Evolutionary conservation across 1,140 invertebrate genomes (phyloP).

Genomic region (Ctenoplectra terminalis): DNA sequence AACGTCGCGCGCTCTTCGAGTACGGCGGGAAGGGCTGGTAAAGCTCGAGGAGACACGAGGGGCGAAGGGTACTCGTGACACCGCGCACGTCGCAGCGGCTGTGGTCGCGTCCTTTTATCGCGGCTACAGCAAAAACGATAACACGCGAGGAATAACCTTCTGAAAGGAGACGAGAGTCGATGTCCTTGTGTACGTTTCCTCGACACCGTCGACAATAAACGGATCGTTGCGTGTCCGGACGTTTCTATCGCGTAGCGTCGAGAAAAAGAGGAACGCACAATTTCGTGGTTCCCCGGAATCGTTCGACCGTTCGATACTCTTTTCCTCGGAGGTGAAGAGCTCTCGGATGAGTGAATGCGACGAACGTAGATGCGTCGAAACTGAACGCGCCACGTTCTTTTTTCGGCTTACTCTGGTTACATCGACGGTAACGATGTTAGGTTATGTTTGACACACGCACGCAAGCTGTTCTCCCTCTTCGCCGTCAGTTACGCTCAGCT

Average conservation of each 20-base stretch:
- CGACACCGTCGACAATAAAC: background rate
- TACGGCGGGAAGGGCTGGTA: slow-evolving; percentile 35
- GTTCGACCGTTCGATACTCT: background rate
- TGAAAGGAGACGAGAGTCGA: background rate
- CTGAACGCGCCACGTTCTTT: slow-evolving; percentile 5
- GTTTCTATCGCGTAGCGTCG: background rate
- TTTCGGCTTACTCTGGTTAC: background rate
- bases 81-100: slow-evolving; percentile 23
- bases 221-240: slow-evolving; percentile 24
- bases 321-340: background rate
- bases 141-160: background rate
- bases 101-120: slow-evolving; percentile 43
- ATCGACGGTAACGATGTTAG: slow-evolving; percentile 46
- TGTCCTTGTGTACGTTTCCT: background rate
- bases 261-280: background rate
- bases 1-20: slow-evolving; percentile 27
- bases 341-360: background rate
- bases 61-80: background rate
- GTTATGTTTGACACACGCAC: slow-evolving; percentile 65
- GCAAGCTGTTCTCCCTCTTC: slow-evolving; percentile 53
- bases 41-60: background rate
- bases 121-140: slow-evolving; percentile 6
- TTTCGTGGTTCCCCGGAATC: background rate
- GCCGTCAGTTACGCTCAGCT: slow-evolving; percentile 58
- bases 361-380: too few species aligned